These are phyloP conservation scores for Champsocephalus esox DNA, from an alignment of 2,797 vertebrate genomes.

Conservation along the genomic window DNA sequence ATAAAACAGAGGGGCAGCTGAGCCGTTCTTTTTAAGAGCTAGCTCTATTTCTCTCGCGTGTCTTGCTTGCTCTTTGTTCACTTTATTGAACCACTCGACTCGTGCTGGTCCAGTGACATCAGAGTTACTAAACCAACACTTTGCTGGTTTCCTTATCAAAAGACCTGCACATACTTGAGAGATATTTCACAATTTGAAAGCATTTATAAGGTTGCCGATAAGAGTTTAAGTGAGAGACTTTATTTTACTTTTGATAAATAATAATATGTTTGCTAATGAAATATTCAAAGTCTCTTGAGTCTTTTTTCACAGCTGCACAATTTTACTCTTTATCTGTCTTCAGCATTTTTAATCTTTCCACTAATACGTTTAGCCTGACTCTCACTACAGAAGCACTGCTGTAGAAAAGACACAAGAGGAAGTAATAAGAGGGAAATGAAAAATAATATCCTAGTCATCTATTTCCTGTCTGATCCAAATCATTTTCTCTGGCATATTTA, in stretches of 20 bases:
- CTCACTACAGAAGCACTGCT: neutral
- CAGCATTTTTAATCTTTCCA: constrained; percentile 1
- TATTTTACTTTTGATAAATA: constrained; percentile 1
- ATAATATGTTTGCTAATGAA: neutral
- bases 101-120: constrained; percentile 28
- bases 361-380: neutral
- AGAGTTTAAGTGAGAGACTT: neutral
- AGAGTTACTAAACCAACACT: constrained; percentile 13
- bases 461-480: no score
- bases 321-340: constrained; percentile 24
- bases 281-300: neutral
- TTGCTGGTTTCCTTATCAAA: neutral
- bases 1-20: neutral
- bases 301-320: constrained; percentile 1
- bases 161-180: neutral
- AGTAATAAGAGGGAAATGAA: no score
- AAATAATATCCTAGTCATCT: no score
- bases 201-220: neutral
- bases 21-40: neutral
- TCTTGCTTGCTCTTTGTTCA: constrained; percentile 18
- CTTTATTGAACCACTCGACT: constrained; percentile 1
- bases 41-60: neutral
- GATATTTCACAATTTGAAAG: neutral
- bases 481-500: no score
- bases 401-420: no score